Percentiles rank a stretch among this genome's conserved stretches.
Conservation (phyloP, 2,797 vertebrate species). For the Syncerus caffer region DNA sequence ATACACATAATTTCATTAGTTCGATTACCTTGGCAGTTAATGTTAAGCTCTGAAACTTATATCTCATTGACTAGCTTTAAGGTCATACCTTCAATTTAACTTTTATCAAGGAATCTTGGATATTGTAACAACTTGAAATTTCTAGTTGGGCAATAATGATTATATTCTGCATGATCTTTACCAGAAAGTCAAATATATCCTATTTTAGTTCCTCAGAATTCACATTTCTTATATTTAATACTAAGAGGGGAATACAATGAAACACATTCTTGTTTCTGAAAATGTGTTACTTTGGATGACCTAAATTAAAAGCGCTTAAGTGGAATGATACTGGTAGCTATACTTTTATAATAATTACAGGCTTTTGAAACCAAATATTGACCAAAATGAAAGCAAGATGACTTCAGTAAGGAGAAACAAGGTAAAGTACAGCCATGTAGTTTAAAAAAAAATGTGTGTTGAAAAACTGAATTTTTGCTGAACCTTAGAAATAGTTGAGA, state of each 20-base stretch:
- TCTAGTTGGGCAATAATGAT: conserved; percentile 39
- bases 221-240: conserved; percentile 51
- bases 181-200: conserved; percentile 11
- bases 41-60: conserved; percentile 38
- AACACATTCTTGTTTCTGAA: conserved; percentile 27
- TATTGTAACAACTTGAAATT: conserved; percentile 42
- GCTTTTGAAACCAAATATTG: conserved; percentile 8
- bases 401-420: conserved; percentile 34
- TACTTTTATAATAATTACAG: conserved; percentile 37
- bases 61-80: conserved; percentile 62
- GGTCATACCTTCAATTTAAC: background rate
- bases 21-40: conserved; percentile 52
- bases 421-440: background rate
- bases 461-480: conserved; percentile 41
- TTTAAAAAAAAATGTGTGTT: background rate
- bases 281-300: background rate
- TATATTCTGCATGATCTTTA: conserved; percentile 46
- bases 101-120: conserved; percentile 57
- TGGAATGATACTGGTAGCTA: conserved; percentile 23
- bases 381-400: conserved; percentile 30
- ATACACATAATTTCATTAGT: conserved; percentile 62
- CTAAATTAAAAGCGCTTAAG: conserved; percentile 30
- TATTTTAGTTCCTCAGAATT: conserved; percentile 40
- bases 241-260: conserved; percentile 25
- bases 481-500: conserved; percentile 25